Base-by-base conservation (phyloP, 2,888 invertebrate genomes). In the Plutella xylostella region DNA sequence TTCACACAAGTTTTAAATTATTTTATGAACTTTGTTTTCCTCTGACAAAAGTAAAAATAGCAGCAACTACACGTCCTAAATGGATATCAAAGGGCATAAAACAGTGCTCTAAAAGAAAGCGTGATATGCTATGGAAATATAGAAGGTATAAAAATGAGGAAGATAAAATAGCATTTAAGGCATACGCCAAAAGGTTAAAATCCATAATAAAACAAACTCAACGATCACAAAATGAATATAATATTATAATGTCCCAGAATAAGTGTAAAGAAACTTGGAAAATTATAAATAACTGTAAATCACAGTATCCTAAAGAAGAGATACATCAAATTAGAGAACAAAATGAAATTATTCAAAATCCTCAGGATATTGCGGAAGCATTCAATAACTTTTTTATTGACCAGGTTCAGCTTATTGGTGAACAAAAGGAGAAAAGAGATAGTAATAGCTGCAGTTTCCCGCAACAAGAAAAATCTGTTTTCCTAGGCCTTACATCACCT, bases 51-150 rank as follows among this genome's bases (percentile, higher is more conserved):
- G 20, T 25, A 30, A 47, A 40, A 40, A 30, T 40, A 11, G n/a
- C 6, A 7, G 37, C 19, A 21, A 22, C 12, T 5, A 22, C 18
- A 11, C 38, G 39, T 33, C 20, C 22, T 4, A 40, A 20, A 12
- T 47, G 47, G 47, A 30, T 47, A 11, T 30, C 43, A 5, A 40
- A 40, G 17, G 43, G 47, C 11, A 43, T 47, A n/a, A 39, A 15
- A 17, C 34, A 4, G 17, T 43, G 47, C 12, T 12, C 33, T 9
- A 47, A 41, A 14, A 31, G 40, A 15, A 43, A 43, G 21, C 33
- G 43, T n/a, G 17, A 35, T 14, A 15, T 47, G 11, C 15, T 43
- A n/a, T 43, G 41, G 43, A 34, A 43, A 34, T 47, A 43, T 30
- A 43, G 42, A 30, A 19, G 7, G 2, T 15, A 20, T 40, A n/a